Conservation (phyloP, 35 echinoderm and acorn worm species). For the Nesometra sesokonis region DNA sequence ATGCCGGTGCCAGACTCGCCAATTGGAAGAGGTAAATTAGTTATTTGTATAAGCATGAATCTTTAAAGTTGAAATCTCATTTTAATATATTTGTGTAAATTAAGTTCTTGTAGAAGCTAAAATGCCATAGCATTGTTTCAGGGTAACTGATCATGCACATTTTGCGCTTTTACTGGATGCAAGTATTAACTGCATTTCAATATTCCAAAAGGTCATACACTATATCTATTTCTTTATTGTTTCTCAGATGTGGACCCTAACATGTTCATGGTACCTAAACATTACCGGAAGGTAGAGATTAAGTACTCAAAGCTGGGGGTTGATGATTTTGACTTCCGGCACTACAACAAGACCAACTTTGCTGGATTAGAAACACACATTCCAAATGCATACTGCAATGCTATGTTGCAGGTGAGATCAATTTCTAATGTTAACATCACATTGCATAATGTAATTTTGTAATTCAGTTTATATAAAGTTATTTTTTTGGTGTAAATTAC, state of each 20-base stretch:
- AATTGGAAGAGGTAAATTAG: slow-evolving; percentile 57
- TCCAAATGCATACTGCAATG: slow-evolving; percentile 98
- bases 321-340: slow-evolving; percentile 95
- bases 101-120: no score
- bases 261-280: slow-evolving; percentile 82
- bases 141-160: no score
- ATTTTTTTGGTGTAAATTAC: no score
- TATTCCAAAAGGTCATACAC: no score
- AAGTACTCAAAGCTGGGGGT: slow-evolving; percentile 94
- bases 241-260: slow-evolving; percentile 42
- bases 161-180: no score
- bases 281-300: slow-evolving; percentile 96
- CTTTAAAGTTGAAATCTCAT: no score
- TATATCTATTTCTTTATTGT: neutral
- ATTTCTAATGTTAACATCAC: no score
- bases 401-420: slow-evolving; percentile 82
- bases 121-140: no score
- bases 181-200: no score
- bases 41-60: neutral
- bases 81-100: no score
- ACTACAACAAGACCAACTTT: slow-evolving; percentile 99
- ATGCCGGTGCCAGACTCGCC: slow-evolving; percentile 73
- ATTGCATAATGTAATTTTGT: no score
- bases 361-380: slow-evolving; percentile 98
- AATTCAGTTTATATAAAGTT: no score